Percentiles rank a stretch among this genome's conserved stretches.
These are phyloP conservation scores for Darevskia mixta DNA, from an alignment of 2,797 vertebrate genomes.

Conservation along the genomic window DNA sequence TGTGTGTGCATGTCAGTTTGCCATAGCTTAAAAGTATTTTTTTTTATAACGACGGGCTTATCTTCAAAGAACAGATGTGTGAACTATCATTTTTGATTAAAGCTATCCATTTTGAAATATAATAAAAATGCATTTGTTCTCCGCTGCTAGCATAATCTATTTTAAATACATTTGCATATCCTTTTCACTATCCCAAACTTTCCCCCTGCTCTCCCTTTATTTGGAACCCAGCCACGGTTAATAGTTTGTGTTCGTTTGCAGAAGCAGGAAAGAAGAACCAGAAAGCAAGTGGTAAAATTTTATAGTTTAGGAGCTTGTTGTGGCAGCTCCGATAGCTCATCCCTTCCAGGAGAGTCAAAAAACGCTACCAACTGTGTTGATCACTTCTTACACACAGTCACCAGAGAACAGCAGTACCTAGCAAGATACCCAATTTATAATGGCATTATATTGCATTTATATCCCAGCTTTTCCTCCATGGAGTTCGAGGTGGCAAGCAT, in stretches of 20 bases:
- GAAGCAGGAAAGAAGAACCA: slow-evolving; percentile 67
- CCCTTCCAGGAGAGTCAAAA: slow-evolving; percentile 30
- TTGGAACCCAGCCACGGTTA: slow-evolving; percentile 59
- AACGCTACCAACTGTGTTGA: no score
- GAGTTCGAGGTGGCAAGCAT: no score
- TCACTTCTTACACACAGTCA: no score
- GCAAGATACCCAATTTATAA: no score
- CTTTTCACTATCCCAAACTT: slow-evolving; percentile 62
- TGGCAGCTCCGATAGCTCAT: no score
- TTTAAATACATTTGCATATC: slow-evolving; percentile 72
- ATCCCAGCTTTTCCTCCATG: no score
- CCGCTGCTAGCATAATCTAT: slow-evolving; percentile 61
- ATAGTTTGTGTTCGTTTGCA: slow-evolving; percentile 68
- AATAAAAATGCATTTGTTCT: slow-evolving; percentile 64
- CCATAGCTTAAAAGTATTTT: slow-evolving; percentile 67
- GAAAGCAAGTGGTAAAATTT: slow-evolving; percentile 42
- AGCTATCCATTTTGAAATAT: slow-evolving; percentile 68
- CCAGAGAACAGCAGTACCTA: no score
- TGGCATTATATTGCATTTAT: no score
- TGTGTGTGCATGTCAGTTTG: slow-evolving; percentile 68
- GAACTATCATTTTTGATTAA: slow-evolving; percentile 80
- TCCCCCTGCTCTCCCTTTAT: slow-evolving; percentile 31
- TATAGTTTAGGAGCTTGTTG: no score
- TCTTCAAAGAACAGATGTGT: slow-evolving; percentile 80
- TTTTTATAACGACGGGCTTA: slow-evolving; percentile 74